Conservation (phyloP, 2,797 vertebrate species). For the Pogonophryne albipinna region DNA sequence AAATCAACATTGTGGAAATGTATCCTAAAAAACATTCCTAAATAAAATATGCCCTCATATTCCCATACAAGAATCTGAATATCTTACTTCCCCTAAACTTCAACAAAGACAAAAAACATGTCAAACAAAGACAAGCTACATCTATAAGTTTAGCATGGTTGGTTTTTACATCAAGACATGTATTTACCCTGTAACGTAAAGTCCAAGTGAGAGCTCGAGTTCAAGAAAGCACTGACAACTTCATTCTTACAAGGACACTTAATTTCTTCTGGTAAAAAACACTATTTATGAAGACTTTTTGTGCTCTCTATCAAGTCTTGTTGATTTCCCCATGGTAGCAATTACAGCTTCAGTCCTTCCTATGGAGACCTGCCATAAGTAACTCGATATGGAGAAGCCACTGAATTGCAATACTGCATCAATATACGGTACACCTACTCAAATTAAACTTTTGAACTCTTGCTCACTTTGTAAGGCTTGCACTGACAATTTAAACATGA, state of each 20-base stretch:
- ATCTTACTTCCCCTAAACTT: not conserved
- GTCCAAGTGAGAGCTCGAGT: conserved; percentile 13
- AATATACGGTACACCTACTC: not conserved
- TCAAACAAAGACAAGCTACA: not conserved
- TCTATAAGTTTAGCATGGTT: not conserved
- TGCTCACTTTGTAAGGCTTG: not conserved
- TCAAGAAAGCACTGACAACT: conserved; percentile 4
- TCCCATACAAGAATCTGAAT: not conserved
- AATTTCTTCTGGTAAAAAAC: conserved; percentile 10
- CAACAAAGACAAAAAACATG: not conserved
- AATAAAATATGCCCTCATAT: not conserved
- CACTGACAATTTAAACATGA: not conserved
- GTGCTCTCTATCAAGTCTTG: conserved; percentile 32
- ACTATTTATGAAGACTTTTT: conserved; percentile 28
- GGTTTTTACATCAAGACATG: not conserved
- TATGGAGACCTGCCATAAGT: conserved; percentile 12
- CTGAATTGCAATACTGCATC: not conserved
- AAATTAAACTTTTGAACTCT: not conserved
- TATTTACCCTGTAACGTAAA: not conserved
- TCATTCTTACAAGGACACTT: conserved; percentile 31
- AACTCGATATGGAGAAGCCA: conserved; percentile 27
- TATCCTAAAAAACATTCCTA: not conserved
- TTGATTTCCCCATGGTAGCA: conserved; percentile 49
- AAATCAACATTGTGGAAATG: not conserved
- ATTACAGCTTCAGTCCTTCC: conserved; percentile 41